A percentile compares a stretch with the other conserved stretches of the same genome.
Conservation (phyloP, 2,797 vertebrate species). For the Catamblyrhynchus diadema region DNA sequence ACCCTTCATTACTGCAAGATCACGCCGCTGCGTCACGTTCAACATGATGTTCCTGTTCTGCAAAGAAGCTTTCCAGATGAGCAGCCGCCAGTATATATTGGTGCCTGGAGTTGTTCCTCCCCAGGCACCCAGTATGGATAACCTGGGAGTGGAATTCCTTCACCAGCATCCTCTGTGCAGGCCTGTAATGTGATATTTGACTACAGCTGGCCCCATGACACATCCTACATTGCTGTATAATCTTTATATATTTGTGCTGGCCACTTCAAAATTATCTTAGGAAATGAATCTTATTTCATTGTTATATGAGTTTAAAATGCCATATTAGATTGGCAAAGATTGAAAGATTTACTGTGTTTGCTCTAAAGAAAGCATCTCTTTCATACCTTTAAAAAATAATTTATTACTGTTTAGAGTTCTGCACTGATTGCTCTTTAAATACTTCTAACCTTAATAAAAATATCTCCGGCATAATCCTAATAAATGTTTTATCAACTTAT, state of each 20-base stretch:
- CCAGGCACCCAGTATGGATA: accelerated
- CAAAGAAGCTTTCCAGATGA: not conserved
- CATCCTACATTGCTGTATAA: not conserved
- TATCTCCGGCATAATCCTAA: not conserved
- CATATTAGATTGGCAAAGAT: not conserved
- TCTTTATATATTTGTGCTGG: not conserved
- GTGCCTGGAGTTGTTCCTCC: not conserved
- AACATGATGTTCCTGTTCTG: not conserved
- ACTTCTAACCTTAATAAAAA: not conserved
- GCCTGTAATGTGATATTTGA: not conserved
- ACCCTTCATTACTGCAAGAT: not conserved
- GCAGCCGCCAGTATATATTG: not conserved
- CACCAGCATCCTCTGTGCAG: not conserved
- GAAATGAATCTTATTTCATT: not conserved
- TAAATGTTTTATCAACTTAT: conserved; percentile 48
- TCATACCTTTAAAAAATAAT: conserved; percentile 14
- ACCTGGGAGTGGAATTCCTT: not conserved
- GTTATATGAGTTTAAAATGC: not conserved
- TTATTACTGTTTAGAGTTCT: conserved; percentile 19
- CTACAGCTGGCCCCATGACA: not conserved
- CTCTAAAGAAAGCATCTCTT: not conserved
- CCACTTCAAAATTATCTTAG: not conserved
- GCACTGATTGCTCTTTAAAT: conserved; percentile 35
- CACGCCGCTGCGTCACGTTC: not conserved
- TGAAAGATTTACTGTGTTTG: not conserved